A percentile compares a stretch with the other conserved stretches of the same genome.
Conservation (phyloP, 2,797 vertebrate genomes). For the Schizopygopsis pylzovi region DNA sequence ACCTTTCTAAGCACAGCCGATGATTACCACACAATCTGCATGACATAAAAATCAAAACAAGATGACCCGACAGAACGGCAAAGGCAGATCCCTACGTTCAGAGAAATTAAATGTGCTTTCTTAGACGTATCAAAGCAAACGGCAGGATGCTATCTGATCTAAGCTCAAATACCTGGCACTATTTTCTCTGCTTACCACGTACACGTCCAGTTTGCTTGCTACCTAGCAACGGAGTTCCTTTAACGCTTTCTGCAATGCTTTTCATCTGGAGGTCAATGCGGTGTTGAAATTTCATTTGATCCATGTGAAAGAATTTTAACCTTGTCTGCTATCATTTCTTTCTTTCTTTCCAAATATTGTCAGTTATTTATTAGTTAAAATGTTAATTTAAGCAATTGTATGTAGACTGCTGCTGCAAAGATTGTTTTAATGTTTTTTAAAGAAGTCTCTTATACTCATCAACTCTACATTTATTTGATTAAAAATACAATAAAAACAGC, state of each 20-base stretch:
- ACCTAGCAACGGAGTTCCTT: background rate
- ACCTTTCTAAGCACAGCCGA: background rate
- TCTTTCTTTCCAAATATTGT: background rate
- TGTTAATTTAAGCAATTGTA: background rate
- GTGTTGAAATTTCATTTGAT: background rate
- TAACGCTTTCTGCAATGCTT: background rate
- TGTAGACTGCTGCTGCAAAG: background rate
- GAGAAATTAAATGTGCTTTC: background rate
- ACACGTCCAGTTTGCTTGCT: background rate
- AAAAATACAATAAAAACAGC: background rate
- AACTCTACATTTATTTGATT: background rate
- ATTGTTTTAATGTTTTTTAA: background rate
- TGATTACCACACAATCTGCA: background rate
- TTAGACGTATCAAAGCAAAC: background rate
- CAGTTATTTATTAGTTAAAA: background rate
- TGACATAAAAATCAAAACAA: background rate
- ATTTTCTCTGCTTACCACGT: background rate
- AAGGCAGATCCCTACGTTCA: slow-evolving; percentile 5
- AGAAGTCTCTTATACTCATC: background rate
- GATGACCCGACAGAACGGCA: background rate
- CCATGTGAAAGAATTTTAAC: background rate
- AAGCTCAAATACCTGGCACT: background rate
- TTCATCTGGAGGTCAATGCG: background rate
- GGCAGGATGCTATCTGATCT: background rate
- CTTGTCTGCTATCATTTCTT: background rate